Evolutionary conservation across 2,888 invertebrate species (phyloP), one percentile per base, ranked within the genome.

Genomic region (Amaurobius ferox): DNA sequence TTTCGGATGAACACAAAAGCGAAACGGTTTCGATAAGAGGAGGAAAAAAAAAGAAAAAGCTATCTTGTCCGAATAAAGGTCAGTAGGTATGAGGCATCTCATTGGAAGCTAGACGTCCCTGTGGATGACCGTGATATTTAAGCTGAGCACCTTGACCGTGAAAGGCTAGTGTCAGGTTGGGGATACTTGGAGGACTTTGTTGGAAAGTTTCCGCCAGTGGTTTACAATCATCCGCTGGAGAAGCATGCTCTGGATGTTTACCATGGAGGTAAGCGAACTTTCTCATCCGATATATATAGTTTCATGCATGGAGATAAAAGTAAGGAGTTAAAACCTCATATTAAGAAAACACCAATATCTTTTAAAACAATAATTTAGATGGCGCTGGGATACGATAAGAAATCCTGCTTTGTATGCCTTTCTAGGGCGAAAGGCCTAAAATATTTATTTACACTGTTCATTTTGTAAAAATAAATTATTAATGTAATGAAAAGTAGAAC

Each of bases 81-180:
- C 76, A 81, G 81, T 81, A 70, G 81, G 83, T 55, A 83, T 48
- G 66, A 26, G 62, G 62, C 13, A 26, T 61, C 55, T 76, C 30
- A 81, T 81, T 81, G 81, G 81, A 16, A 55, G 39, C 55, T 13
- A 28, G 40, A 26, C 55, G 7, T 35, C 74, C 55, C n/a, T 28
- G 72, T 3, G 44, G 26, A 16, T 30, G 32, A 26, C 35, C 23
- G 71, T 35, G 55, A 55, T 83, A 83, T 83, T 77, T 83, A 83
- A 83, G 64, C 64, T 6, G 40, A n/a, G 72, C 62, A 72, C 77
- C 83, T 83, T 83, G 83, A 77, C 83, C 77, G 71, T 78, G 48
- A 67, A 44, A 7, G 77, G 29, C 76, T 70, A 77, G 26, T 77
- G 16, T 44, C 29, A 77, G 81, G 76, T 81, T 68, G 76, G 74